These are phyloP conservation scores for Daktulosphaira vitifoliae DNA, from an alignment of 1,140 invertebrate species.

Conservation along the genomic window DNA sequence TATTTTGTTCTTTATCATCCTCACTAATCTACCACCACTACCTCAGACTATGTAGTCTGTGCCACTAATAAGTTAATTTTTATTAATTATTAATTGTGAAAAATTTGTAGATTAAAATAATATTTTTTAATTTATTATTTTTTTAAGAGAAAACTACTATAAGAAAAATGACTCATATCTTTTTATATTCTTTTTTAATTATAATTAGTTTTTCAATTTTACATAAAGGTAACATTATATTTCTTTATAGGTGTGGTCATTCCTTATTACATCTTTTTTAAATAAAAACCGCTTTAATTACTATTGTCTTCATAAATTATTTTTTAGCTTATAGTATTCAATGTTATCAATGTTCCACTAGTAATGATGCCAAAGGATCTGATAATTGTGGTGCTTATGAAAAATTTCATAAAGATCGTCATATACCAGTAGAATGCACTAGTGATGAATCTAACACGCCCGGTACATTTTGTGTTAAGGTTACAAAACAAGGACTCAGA, in stretches of 20 bases:
- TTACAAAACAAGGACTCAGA: slow-evolving; percentile 75
- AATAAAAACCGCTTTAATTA: neutral
- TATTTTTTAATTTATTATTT: no score
- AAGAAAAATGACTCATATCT: no score
- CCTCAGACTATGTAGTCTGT: no score
- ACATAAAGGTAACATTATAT: slow-evolving; percentile 18
- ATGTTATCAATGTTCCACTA: slow-evolving; percentile 82
- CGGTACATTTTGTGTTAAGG: slow-evolving; percentile 88
- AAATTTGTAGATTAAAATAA: no score
- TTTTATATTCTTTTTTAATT: slow-evolving; percentile 8
- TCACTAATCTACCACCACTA: no score
- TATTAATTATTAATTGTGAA: no score
- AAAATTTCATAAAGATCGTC: slow-evolving; percentile 65
- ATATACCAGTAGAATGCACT: slow-evolving; percentile 79
- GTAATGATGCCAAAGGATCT: slow-evolving; percentile 59
- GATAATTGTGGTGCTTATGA: slow-evolving; percentile 83
- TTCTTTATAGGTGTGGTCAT: slow-evolving; percentile 17
- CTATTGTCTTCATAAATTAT: no score
- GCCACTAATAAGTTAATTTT: no score
- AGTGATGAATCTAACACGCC: slow-evolving; percentile 81
- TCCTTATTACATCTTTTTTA: neutral
- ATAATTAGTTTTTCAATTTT: slow-evolving; percentile 7
- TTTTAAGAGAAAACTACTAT: no score
- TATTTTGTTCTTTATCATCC: no score
- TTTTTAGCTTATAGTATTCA: slow-evolving; percentile 57